Evolutionary conservation across 2,113 vertebrate genomes (phyloP), one percentile per base, ranked within the genome.

Genomic region (Tamias sibiricus): DNA sequence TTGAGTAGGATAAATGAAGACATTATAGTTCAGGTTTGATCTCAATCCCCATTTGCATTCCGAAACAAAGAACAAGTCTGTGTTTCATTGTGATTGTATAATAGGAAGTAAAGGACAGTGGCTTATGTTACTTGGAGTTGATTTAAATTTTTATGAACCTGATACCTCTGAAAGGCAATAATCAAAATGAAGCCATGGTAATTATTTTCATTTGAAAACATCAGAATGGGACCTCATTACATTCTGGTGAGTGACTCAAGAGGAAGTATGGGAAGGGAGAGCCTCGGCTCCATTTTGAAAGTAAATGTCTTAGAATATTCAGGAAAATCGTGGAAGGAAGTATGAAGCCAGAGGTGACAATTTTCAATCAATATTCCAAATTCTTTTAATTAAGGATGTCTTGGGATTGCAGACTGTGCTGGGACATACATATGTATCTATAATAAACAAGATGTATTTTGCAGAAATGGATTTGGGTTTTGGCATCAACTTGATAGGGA

Each of bases 401-500:
- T 97, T 98, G 97, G 89, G 98, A 98, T 96, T 71, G 81, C 76
- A 86, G 97, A 81, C 95, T 95, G 80, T 96, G 96, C 97, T 93
- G 93, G 98, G 97, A 97, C 98, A 98, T 98, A 98, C 98, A 98
- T 98, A 98, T 98, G 97, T 98, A 98, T 98, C 96, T 96, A 96
- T 97, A 97, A 98, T 97, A 98, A 98, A 98, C 98, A 98, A 98
- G 98, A 98, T 97, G 95, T 98, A 98, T 98, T 98, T 98, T 97
- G 97, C 97, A 98, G 97, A 98, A 98, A 98, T 96, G 97, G 98
- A 98, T 99, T 98, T 98, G 76, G 97, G 91, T 98, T 98, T 99
- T 99, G 98, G 98, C 98, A 98, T 98, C 69, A 93, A 97, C 69
- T 90, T 97, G 98, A 98, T 98, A 98, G 97, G 98, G 97, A 99